phyloP scores from a whole-genome alignment of 2,888 invertebrate genomes.

The Scrobipalpa costella region DNA sequence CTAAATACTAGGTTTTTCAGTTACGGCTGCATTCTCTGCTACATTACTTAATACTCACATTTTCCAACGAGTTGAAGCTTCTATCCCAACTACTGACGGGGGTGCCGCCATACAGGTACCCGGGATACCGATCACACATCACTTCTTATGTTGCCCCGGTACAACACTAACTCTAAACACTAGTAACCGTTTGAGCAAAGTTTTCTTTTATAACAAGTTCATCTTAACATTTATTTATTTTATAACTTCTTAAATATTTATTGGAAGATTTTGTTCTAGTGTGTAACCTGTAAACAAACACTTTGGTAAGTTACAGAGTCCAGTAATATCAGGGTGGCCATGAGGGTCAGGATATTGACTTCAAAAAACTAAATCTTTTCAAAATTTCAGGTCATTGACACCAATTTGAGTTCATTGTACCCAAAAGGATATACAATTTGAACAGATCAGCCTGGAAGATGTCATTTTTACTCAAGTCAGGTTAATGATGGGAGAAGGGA shows the following conservation, averaged over 20 bases:
- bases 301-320: background rate
- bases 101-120: conserved; percentile 72
- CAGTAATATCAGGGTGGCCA: conserved; percentile 21
- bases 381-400: conserved; percentile 11
- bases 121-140: conserved; percentile 75
- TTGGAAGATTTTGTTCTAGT: background rate
- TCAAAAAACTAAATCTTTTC: background rate
- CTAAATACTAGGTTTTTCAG: too few species aligned
- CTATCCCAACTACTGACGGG: conserved; percentile 78
- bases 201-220: conserved; percentile 27
- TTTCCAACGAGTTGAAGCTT: conserved; percentile 70
- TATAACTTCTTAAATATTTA: conserved; percentile 8
- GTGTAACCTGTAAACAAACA: conserved; percentile 16
- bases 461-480: background rate
- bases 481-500: too few species aligned
- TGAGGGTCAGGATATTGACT: conserved; percentile 24
- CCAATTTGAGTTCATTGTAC: conserved; percentile 20
- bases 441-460: background rate
- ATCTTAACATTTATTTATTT: conserved; percentile 23
- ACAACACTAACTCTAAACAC: conserved; percentile 24
- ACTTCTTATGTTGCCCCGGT: conserved; percentile 21
- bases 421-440: conserved; percentile 1
- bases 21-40: background rate
- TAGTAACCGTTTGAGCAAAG: conserved; percentile 34
- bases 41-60: conserved; percentile 59